Conservation (phyloP, 2,797 vertebrate species). For the Acipenser oxyrinchus region DNA sequence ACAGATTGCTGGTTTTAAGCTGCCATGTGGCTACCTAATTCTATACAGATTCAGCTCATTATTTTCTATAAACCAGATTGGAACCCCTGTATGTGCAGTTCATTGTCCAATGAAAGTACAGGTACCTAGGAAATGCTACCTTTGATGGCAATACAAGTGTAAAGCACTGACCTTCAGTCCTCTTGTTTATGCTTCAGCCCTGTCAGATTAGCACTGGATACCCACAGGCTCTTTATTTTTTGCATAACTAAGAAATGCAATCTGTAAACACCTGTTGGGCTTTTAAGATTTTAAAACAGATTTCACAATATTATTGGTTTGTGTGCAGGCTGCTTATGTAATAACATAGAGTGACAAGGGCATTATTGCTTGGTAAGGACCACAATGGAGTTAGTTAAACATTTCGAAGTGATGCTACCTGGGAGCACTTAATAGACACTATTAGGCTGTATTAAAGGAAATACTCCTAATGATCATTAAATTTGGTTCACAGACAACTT, state of each 20-base stretch:
- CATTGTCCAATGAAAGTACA: no score
- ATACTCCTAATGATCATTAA: no score
- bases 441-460: no score
- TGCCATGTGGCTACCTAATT: no score
- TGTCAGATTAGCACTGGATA: constrained; percentile 7
- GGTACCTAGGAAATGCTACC: neutral
- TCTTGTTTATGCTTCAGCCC: constrained; percentile 7
- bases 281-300: no score
- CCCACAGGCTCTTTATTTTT: neutral
- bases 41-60: no score
- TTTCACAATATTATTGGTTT: constrained; percentile 2
- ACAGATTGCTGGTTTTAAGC: no score
- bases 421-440: no score
- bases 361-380: neutral
- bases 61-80: no score
- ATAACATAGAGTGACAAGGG: neutral
- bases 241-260: neutral
- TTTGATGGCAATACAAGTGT: neutral
- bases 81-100: no score
- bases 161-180: neutral
- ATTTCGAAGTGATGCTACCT: neutral
- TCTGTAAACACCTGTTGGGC: neutral
- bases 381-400: neutral
- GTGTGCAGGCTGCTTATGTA: neutral
- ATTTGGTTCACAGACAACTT: no score